A percentile compares a stretch with the other conserved stretches of the same genome.
phyloP scores from a whole-genome alignment of 2,888 invertebrate genomes.

The Argynnis bischoffii region DNA sequence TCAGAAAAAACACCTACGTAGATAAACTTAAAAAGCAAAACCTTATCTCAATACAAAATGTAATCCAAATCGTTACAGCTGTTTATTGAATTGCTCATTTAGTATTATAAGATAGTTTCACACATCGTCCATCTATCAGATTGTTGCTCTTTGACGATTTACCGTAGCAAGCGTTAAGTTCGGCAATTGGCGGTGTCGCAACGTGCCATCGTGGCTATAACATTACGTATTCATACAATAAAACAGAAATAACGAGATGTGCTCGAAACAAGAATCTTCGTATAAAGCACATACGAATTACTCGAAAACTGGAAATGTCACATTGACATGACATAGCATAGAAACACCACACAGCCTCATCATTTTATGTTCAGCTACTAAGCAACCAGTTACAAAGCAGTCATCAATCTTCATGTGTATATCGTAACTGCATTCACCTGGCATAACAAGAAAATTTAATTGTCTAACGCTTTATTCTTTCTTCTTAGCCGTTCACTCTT shows the following conservation, averaged over 20 bases:
- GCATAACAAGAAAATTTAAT: too few relatives aligned
- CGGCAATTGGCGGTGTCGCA: conserved; percentile 77
- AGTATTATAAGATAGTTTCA: background rate
- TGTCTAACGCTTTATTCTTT: too few relatives aligned
- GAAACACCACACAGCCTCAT: conserved; percentile 22
- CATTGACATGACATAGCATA: conserved; percentile 29
- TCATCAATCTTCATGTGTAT: too few relatives aligned
- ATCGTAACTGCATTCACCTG: too few relatives aligned
- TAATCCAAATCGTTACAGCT: too few relatives aligned
- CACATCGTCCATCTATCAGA: background rate
- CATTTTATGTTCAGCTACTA: background rate
- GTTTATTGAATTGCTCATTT: too few relatives aligned
- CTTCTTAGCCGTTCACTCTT: too few relatives aligned
- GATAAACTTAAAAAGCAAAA: too few relatives aligned
- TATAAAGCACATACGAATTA: conserved; percentile 42
- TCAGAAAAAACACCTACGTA: too few relatives aligned
- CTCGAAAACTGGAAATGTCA: conserved; percentile 42
- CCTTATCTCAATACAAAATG: too few relatives aligned
- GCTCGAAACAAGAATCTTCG: conserved; percentile 51
- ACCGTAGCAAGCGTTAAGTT: conserved; percentile 63
- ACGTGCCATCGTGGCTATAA: conserved; percentile 51
- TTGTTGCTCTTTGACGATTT: conserved; percentile 60
- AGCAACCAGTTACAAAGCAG: too few relatives aligned
- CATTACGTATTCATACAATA: conserved; percentile 80
- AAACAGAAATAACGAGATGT: conserved; percentile 77